A percentile compares a stretch with the other conserved stretches of the same genome.
These are phyloP conservation scores for Desmodus rotundus DNA, from an alignment of 2,113 vertebrate genomes.

Conservation along the genomic window DNA sequence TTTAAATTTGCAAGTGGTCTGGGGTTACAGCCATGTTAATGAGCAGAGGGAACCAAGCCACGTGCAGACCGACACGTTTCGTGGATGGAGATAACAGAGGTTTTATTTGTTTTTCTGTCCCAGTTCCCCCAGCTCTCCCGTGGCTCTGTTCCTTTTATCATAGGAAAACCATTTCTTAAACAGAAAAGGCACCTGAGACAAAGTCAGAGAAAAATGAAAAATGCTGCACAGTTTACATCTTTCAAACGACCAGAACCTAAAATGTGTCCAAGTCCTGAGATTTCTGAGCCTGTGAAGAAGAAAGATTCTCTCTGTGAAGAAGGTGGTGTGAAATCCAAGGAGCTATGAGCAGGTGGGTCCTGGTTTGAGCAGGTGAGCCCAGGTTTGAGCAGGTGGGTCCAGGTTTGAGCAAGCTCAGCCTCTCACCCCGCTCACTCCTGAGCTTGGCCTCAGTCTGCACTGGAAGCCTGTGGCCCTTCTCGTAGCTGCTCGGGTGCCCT, in stretches of 20 bases:
- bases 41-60: not conserved
- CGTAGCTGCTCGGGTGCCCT: not conserved
- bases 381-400: too few species aligned
- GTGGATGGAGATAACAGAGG: rapidly evolving
- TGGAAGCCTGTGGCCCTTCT: rapidly evolving
- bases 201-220: not conserved
- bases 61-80: rapidly evolving
- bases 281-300: not conserved
- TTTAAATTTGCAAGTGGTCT: not conserved
- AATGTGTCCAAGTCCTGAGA: not conserved
- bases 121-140: not conserved
- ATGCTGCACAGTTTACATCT: not conserved
- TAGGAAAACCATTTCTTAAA: not conserved
- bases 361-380: not conserved
- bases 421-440: not conserved
- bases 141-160: not conserved
- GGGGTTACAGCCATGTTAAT: not conserved
- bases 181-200: not conserved
- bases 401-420: not conserved
- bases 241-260: not conserved
- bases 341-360: not conserved
- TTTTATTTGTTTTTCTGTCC: not conserved
- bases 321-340: not conserved
- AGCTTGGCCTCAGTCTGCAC: not conserved
- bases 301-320: not conserved